phyloP scores from a whole-genome alignment of 2,797 vertebrate species.

The Galagoides demidoff region DNA sequence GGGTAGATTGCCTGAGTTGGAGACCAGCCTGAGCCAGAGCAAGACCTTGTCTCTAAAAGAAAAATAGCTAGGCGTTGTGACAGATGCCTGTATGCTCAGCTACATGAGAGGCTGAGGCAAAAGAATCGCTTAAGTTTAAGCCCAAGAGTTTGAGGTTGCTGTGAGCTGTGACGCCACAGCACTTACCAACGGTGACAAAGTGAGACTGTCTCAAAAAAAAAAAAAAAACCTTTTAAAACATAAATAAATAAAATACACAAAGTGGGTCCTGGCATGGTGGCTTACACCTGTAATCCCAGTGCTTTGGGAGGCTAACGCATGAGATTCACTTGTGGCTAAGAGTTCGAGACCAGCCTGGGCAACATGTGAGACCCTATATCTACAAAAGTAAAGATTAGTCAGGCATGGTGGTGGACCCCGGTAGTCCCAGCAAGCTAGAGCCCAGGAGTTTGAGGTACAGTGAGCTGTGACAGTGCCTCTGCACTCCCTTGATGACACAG shows the following conservation, averaged over 20 bases:
- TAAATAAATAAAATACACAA: constrained; percentile 40
- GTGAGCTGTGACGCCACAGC: too few relatives aligned
- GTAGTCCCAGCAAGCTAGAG: neutral
- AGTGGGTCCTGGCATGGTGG: neutral
- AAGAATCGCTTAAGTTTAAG: too few relatives aligned
- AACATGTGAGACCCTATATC: neutral
- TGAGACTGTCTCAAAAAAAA: too few relatives aligned
- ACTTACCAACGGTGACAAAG: too few relatives aligned
- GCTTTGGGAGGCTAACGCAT: neutral
- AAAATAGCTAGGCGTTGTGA: too few relatives aligned
- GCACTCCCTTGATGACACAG: neutral
- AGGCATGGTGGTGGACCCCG: neutral
- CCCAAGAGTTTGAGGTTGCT: too few relatives aligned
- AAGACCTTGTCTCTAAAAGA: too few relatives aligned
- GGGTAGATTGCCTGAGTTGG: too few relatives aligned
- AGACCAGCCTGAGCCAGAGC: too few relatives aligned
- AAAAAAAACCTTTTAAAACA: too few relatives aligned
- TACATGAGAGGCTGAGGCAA: too few relatives aligned
- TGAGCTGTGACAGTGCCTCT: neutral
- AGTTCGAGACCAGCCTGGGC: neutral
- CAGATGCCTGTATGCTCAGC: too few relatives aligned
- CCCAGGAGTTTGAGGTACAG: neutral
- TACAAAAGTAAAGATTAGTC: neutral
- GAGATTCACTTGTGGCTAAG: neutral
- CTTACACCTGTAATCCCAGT: neutral